Percentiles rank a stretch among this genome's conserved stretches.
Evolutionary conservation across 2,888 invertebrate genomes (phyloP).

Genomic region (Cosmia pyralina): DNA sequence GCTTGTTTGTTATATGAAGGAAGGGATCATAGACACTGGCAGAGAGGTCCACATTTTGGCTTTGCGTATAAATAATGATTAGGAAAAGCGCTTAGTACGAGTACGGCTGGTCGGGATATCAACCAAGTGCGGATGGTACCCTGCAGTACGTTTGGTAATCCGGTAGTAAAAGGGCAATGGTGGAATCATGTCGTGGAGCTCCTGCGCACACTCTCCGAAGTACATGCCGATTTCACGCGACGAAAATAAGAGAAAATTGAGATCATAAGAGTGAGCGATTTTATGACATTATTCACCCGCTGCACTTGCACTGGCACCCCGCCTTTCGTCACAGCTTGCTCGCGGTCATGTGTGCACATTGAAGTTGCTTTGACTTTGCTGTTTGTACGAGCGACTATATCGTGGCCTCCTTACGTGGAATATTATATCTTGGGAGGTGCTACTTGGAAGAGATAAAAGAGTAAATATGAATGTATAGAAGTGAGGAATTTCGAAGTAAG

Average conservation of each 20-base stretch:
- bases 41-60: too few species aligned
- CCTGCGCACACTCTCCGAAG: too few species aligned
- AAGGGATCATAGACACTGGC: too few species aligned
- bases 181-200: too few species aligned
- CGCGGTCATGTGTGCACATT: conserved; percentile 65
- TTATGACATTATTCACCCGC: background rate
- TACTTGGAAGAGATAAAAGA: conserved; percentile 15
- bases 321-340: conserved; percentile 36
- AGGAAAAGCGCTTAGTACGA: too few species aligned
- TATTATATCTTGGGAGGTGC: conserved; percentile 40
- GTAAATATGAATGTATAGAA: background rate
- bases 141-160: too few species aligned
- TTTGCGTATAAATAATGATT: too few species aligned
- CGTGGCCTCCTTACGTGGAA: conserved; percentile 39
- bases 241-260: background rate
- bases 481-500: background rate
- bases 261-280: background rate
- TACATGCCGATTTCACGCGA: too few species aligned
- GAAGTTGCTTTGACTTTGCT: conserved; percentile 65
- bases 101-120: too few species aligned
- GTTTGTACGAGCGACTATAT: conserved; percentile 44
- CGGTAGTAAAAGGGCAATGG: too few species aligned
- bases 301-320: conserved; percentile 37
- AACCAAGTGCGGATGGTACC: too few species aligned
- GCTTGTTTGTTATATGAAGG: too few species aligned